Evolutionary conservation across 2,797 vertebrate genomes (phyloP).

Genomic region (Phalloptychus januarius): DNA sequence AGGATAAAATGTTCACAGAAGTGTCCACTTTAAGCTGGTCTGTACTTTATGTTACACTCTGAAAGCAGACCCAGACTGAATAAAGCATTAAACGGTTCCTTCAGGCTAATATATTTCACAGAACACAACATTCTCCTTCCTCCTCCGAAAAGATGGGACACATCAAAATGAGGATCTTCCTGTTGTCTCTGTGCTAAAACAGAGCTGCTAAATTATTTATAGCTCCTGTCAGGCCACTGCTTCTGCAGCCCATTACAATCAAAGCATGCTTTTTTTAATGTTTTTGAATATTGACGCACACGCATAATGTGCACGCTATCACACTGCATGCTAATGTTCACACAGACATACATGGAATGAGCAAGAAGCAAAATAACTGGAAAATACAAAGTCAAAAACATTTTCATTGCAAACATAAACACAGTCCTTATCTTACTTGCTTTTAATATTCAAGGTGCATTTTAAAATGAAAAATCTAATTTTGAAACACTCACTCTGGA

Average conservation of each 20-base stretch:
- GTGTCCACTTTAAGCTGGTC: constrained; percentile 10
- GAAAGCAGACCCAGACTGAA: constrained; percentile 27
- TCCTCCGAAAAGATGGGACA: constrained; percentile 56
- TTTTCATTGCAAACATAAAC: not conserved
- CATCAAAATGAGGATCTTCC: constrained; percentile 73
- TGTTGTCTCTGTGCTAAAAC: constrained; percentile 75
- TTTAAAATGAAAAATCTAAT: not conserved
- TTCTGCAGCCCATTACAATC: constrained; percentile 72
- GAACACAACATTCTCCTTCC: constrained; percentile 13
- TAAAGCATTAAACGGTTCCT: constrained; percentile 26
- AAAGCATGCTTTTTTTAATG: constrained; percentile 54
- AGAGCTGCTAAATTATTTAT: constrained; percentile 81
- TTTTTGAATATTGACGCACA: not conserved
- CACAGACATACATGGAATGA: not conserved
- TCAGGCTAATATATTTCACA: constrained; percentile 18
- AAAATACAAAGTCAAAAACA: not conserved
- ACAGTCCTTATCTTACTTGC: constrained; percentile 2
- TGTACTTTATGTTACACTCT: constrained; percentile 21
- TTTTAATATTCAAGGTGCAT: not conserved
- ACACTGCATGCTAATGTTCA: not conserved
- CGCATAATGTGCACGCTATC: not conserved
- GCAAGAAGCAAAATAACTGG: not conserved
- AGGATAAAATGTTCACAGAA: not conserved
- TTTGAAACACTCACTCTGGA: not conserved
- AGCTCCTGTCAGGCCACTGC: constrained; percentile 72